A percentile compares a stretch with the other conserved stretches of the same genome.
phyloP scores from a whole-genome alignment of 2,113 vertebrate species.

The Alligator sinensis region DNA sequence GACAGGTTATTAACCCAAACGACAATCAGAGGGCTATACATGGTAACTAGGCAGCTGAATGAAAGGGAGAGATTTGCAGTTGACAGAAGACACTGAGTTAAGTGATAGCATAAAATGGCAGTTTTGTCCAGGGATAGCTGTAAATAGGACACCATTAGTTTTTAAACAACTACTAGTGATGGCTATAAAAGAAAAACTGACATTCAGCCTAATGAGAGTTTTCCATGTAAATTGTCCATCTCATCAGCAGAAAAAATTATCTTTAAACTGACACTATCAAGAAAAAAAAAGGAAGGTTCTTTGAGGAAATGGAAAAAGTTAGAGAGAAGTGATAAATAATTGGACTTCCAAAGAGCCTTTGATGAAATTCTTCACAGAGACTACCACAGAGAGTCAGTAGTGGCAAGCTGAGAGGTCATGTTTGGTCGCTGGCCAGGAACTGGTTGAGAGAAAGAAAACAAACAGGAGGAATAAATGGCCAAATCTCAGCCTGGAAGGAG shows the following conservation, averaged over 20 bases:
- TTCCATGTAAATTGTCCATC: not conserved
- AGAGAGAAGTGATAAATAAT: not conserved
- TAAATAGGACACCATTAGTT: not conserved
- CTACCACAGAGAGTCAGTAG: not conserved
- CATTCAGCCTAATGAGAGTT: not conserved
- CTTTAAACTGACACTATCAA: not conserved
- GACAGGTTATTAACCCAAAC: constrained; percentile 14
- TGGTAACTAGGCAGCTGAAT: not conserved
- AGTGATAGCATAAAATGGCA: not conserved
- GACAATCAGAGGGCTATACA: not conserved
- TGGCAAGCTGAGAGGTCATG: not conserved
- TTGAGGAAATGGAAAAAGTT: not conserved
- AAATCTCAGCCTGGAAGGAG: not conserved
- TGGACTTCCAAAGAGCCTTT: not conserved
- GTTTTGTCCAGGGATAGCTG: not conserved
- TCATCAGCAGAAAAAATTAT: constrained; percentile 4
- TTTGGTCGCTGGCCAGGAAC: not conserved
- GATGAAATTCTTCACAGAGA: not conserved
- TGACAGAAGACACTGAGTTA: not conserved
- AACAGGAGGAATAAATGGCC: not conserved
- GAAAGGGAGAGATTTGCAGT: not conserved
- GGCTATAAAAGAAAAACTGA: not conserved
- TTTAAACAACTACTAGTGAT: not conserved
- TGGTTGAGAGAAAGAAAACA: not conserved
- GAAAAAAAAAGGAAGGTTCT: not conserved